Base-by-base conservation (phyloP, 2,113 vertebrate species). In the Chaetodon auriga region DNA sequence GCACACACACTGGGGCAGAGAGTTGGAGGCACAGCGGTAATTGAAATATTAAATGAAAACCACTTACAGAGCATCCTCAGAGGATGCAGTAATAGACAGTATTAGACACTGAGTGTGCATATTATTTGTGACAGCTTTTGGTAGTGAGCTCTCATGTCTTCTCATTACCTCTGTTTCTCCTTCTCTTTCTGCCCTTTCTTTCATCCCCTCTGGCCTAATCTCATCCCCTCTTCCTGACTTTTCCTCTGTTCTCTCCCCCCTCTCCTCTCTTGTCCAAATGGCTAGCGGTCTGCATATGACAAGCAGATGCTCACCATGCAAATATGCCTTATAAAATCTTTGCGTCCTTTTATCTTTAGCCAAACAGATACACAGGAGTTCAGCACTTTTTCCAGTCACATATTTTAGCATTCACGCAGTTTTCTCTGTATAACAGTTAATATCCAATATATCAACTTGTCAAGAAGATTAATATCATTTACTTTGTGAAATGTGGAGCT, bases 41-140 rank as follows among this genome's bases (percentile, higher is more conserved):
- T 85, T 92, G 81, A 91, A 92, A 91, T 85, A 90, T 89, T 88
- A 84, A 87, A 91, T 91, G 82, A 84, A 89, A 94, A 90, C 62
- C 82, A 83, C 81, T 90, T 86, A 38, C 68, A 73, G 74, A 55
- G 80, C 70, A 49, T 82, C 89, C 88, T 90, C 80, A 13, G 18
- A 68, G 58, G 83, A 84, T 83, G 82, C 90, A 48, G 76, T 87
- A 81, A 88, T 71, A 78, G 66, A 85, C 80, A 75, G 60, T 81
- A 75, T 85, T 80, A 77, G 49, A 83, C 63, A 65, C 58, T 64
- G 87, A 80, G 45, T 54, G 74, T 63, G 84, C 82, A 75, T 85
- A 70, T 91, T 85, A 82, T 79, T 82, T 68, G 57, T 87, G 89
- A 82, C 84, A 84, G 82, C 51, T 57, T 75, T 66, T 70, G 68